These are phyloP conservation scores for Drosophila anomalata DNA, from an alignment of 2,888 invertebrate species.

Conservation along the genomic window DNA sequence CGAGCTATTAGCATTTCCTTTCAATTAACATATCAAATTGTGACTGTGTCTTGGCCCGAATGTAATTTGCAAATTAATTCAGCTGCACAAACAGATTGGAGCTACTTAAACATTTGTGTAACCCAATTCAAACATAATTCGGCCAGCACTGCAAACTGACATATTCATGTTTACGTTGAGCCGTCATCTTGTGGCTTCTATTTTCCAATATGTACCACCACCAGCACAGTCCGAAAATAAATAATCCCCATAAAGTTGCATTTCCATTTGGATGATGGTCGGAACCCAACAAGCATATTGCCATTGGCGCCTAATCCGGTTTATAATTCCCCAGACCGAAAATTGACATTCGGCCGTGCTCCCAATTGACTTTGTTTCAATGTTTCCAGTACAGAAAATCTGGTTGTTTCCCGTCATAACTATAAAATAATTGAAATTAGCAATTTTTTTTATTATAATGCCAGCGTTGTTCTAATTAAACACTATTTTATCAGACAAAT, in stretches of 20 bases:
- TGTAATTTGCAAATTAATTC: conserved; percentile 65
- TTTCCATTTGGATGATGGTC: conserved; percentile 35
- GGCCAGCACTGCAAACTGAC: conserved; percentile 48
- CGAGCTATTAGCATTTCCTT: conserved; percentile 31
- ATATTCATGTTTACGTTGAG: conserved; percentile 57
- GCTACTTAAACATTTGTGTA: conserved; percentile 53
- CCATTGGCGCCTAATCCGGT: conserved; percentile 56
- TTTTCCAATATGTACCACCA: conserved; percentile 1
- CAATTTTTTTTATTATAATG: not conserved
- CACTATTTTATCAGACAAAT: not conserved
- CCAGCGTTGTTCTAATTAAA: not conserved
- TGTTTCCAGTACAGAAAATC: not conserved
- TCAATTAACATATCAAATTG: conserved; percentile 6
- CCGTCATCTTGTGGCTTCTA: conserved; percentile 18
- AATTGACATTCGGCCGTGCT: conserved; percentile 34
- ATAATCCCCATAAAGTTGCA: conserved; percentile 52
- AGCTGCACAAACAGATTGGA: conserved; percentile 49
- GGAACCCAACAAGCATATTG: conserved; percentile 15
- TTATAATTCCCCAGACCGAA: conserved; percentile 41
- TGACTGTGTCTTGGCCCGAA: conserved; percentile 1
- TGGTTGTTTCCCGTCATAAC: conserved; percentile 2
- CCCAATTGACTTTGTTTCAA: conserved; percentile 27
- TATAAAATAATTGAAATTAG: not conserved
- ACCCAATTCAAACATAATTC: conserved; percentile 54
- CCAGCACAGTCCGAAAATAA: conserved; percentile 44